Percentiles rank a stretch among this genome's conserved stretches.
Conservation (phyloP, 2,888 invertebrate genomes). For the Tricholauxania praeusta region DNA sequence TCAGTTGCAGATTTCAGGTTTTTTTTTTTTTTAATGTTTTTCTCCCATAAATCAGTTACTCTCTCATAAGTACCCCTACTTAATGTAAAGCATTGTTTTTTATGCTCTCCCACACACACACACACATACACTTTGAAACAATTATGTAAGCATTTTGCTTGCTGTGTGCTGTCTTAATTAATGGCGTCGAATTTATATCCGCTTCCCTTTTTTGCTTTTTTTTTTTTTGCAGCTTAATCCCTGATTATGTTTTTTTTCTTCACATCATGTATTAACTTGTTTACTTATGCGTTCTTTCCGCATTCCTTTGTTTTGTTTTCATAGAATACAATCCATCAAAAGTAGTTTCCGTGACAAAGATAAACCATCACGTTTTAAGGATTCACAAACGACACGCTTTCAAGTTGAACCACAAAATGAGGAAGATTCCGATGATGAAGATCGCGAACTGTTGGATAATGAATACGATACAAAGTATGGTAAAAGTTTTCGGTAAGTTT, state of each 20-base stretch:
- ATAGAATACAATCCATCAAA: constrained; percentile 69
- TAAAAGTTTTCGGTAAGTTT: constrained; percentile 79
- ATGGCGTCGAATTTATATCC: background rate
- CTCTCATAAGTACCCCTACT: no score
- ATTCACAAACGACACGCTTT: constrained; percentile 73
- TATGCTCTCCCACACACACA: background rate
- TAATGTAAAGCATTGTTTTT: no score
- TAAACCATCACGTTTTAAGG: constrained; percentile 74
- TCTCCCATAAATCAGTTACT: no score
- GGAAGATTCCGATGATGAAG: constrained; percentile 67
- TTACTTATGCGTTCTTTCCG: constrained; percentile 8
- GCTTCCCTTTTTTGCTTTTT: background rate
- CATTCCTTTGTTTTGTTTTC: constrained; percentile 17
- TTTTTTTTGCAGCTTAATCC: constrained; percentile 1
- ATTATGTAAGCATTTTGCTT: constrained; percentile 1
- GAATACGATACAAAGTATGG: constrained; percentile 78
- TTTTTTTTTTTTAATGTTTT: no score
- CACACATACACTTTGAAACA: background rate
- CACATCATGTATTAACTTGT: background rate
- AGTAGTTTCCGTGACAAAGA: constrained; percentile 76
- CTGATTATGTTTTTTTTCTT: constrained; percentile 1
- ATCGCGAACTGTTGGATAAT: constrained; percentile 69
- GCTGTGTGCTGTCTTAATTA: background rate
- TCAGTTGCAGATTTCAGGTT: no score
- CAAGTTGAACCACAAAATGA: constrained; percentile 70